Base-by-base conservation (phyloP, 2,797 vertebrate species). In the Pteropus rufus region DNA sequence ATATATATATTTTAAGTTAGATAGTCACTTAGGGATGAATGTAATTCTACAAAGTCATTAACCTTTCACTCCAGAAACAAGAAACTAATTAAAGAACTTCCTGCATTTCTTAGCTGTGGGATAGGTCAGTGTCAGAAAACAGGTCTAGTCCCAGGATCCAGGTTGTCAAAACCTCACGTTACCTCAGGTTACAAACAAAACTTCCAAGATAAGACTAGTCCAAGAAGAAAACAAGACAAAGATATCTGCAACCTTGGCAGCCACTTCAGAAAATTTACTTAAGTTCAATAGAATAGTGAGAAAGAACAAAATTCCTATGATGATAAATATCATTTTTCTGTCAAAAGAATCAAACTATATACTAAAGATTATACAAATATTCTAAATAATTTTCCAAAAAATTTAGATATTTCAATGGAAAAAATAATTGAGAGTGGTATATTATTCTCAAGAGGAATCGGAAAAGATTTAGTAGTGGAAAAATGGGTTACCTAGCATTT, bases 361-460 rank as follows among this genome's bases (percentile, higher is more conserved):
- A 18, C 21, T 92, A 31, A 89, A 85, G 23, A 65, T 87, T 86
- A 72, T 21, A 29, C 23, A 95, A 90, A n/a, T 93, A 90, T 90
- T 73, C 34, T 69, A 75, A 80, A 89, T 64, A 34, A 9, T 85
- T 67, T 86, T n/a, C 31, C 23, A 54, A 94, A 89, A 89, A 62
- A 85, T 69, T 92, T 65, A 89, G 49, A 44, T 36, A 72, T 26
- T 39, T 52, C 44, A 80, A 46, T 29, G 10, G 52, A 82, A 89
- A 93, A 64, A 76, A 64, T 49, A 54, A 41, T 92, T 75, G 12
- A 15, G 15, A 49, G 7, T 82, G 60, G 31, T 39, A 19, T 82
- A 70, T 76, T 29, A 46, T 34, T 77, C 44, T 34, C 11, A 46
- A 76, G 31, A 69, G 19, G 29, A 92, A 76, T 76, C 62, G 56